Evolutionary conservation across 1,140 invertebrate genomes (phyloP), one percentile per base, ranked within the genome.

Genomic region (Acromyrmex charruanus): DNA sequence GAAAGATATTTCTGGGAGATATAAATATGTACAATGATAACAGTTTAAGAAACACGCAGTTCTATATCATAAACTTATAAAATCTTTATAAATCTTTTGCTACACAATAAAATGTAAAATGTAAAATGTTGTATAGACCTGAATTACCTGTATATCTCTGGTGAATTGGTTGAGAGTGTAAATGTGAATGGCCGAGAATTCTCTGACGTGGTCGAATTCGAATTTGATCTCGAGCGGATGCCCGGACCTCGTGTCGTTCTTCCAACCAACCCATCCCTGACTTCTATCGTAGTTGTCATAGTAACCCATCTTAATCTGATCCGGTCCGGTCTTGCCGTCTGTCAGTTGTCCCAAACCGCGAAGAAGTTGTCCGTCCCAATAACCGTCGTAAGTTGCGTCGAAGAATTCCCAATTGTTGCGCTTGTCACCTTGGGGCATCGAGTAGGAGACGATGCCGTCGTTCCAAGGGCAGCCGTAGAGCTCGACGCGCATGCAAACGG

Each of bases 331-430:
- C 61, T 95, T 95, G 28, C 97, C 97, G 93, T 99, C 98, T 21
- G 97, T 97, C 77, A 99, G 96, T 93, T 98, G 97, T n/a, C 99
- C 99, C 3, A 99, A 95, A 25, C 98, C 98, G 65, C 97, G 96
- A 18, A 96, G 95, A 87, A 97, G 94, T 91, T 96, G 96, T 3
- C 96, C 96, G 85, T 97, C 96, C 96, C 98, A 97, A 79, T 97
- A 96, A 2, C 99, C 99, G 95, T 99, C 99, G 95, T 99, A 99
- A 55, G 97, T 98, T 89, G 97, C 97, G 94, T 99, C 99, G 86
- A 97, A 98, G 61, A 99, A 97, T 94, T 99, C 98, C 90, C 98
- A 97, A 89, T 97, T 97, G 71, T 97, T 97, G n/a, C 97, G 96
- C 92, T 97, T 96, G 87, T 97, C 97, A 88, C 98, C 98, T 86